A percentile compares a stretch with the other conserved stretches of the same genome.
These are phyloP conservation scores for Fukomys damarensis DNA, from an alignment of 2,113 vertebrate genomes.

Conservation along the genomic window DNA sequence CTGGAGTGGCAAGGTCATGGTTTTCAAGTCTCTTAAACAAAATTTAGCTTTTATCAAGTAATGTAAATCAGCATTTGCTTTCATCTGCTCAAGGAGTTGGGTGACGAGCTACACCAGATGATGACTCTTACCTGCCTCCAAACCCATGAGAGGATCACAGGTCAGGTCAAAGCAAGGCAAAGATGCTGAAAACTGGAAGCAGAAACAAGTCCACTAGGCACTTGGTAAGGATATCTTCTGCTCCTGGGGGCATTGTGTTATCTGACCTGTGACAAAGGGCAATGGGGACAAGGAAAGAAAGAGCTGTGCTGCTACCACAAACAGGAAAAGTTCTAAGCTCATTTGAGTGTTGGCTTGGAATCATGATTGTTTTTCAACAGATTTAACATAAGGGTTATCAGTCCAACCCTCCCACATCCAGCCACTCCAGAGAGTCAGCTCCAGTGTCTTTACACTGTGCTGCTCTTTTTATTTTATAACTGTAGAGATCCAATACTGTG, in stretches of 20 bases:
- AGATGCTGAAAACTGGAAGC: background rate
- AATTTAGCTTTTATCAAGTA: background rate
- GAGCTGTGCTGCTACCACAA: rapidly evolving
- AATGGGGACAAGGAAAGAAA: background rate
- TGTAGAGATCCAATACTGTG: background rate
- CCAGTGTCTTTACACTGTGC: background rate
- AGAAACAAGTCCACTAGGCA: background rate
- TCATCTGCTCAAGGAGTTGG: background rate
- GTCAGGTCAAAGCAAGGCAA: background rate
- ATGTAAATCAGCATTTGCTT: background rate
- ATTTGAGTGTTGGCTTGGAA: background rate
- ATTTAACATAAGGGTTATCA: background rate
- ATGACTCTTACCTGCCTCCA: background rate
- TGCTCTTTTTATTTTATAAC: background rate
- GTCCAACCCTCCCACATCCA: background rate
- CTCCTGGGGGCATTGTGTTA: background rate
- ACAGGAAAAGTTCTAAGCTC: background rate
- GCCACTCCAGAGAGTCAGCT: background rate
- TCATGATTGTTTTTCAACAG: background rate
- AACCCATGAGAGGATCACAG: background rate
- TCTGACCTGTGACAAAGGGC: background rate
- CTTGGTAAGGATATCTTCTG: background rate
- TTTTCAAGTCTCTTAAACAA: background rate
- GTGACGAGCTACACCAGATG: background rate
- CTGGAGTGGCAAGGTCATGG: background rate